Percentiles rank a stretch among this genome's conserved stretches.
Conservation (phyloP, 2,797 vertebrate genomes). For the Leptoclinus maculatus region DNA sequence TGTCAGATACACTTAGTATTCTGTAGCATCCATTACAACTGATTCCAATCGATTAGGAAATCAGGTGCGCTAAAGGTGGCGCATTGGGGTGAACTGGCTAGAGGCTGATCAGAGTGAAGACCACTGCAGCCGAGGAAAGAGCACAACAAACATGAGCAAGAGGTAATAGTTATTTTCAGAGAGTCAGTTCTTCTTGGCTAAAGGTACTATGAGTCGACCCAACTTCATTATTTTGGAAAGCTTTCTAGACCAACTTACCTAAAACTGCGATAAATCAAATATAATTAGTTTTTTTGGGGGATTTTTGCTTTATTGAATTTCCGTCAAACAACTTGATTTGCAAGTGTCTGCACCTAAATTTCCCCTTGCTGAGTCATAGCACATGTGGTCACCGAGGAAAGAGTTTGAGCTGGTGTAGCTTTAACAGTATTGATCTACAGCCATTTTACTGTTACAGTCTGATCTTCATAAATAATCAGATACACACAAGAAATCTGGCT, state of each 20-base stretch:
- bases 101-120: not conserved
- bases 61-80: not conserved
- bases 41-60: conserved; percentile 7
- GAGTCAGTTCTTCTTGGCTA: not conserved
- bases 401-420: not conserved
- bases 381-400: not conserved
- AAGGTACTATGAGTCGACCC: not conserved
- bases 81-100: not conserved
- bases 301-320: not conserved
- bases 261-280: not conserved
- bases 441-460: not conserved
- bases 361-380: not conserved
- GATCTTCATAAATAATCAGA: conserved; percentile 8
- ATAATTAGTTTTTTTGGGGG: not conserved
- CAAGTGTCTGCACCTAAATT: not conserved
- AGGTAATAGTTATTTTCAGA: not conserved
- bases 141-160: conserved; percentile 14
- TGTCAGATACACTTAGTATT: not conserved
- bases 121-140: not conserved
- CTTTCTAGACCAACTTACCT: not conserved
- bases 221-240: not conserved
- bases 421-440: not conserved
- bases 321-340: not conserved
- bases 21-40: conserved; percentile 4
- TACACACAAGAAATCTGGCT: not conserved